Evolutionary conservation across 2,797 vertebrate genomes (phyloP), one percentile per base, ranked within the genome.

Genomic region (Halcyon badia): DNA sequence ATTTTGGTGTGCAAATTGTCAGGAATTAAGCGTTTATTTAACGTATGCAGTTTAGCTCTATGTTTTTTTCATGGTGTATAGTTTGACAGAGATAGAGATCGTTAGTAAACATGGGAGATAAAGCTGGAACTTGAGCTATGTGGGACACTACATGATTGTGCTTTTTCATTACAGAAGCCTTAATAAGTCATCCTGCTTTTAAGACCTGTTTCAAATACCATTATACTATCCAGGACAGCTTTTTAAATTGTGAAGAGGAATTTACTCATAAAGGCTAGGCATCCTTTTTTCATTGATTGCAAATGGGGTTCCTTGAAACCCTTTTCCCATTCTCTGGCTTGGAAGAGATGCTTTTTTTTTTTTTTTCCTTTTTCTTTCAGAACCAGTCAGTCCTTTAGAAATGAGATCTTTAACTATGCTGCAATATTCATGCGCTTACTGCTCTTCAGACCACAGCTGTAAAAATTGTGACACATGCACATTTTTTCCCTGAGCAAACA

Each of bases 81-180:
- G 26, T 61, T 81, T 42, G 58, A 78, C 35, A 78, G 22, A 87
- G 41, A 30, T 41, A 60, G n/a, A 51, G 49, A 68, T 78, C 49
- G 8, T 83, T 49, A 46, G 54, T 86, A 84, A 94, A 93, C 70
- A 66, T 13, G 20, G 31, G 30, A 89, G 79, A 81, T 78, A 91
- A 82, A 81, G 62, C 46, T 88, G 94, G 83, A 96, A 87, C 93
- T 87, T 82, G 51, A 90, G 58, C 80, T 90, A 14, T 76, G 70
- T 39, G 37, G 18, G 70, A 62, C 30, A 25, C 42, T 41, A 46
- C 9, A 72, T 64, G 17, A 25, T 83, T 46, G 58, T 42, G 24
- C 0, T 41, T 94, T 87, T 83, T 69, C 5, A 0, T 77, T 66
- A 42, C 21, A 68, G 56, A 80, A 83, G 37, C 19, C 72, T 61